These are phyloP conservation scores for Ciconia maguari DNA, from an alignment of 2,113 vertebrate genomes.

Conservation along the genomic window DNA sequence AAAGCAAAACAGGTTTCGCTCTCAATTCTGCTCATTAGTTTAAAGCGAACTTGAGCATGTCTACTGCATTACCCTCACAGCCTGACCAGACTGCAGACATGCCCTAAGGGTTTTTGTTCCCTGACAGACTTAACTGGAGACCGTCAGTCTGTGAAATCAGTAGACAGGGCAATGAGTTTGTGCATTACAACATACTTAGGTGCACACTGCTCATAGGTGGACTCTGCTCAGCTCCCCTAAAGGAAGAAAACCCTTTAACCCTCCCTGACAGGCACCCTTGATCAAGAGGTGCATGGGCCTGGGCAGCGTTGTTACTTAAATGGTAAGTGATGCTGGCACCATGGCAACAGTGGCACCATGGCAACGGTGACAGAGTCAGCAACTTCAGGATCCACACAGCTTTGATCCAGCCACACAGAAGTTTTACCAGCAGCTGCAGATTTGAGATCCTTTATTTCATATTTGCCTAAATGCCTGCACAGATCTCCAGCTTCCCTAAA, in stretches of 20 bases:
- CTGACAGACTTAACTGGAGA: background rate
- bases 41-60: background rate
- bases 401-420: background rate
- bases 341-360: background rate
- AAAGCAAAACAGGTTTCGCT: background rate
- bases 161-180: background rate
- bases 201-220: background rate
- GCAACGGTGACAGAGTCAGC: background rate
- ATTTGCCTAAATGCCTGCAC: background rate
- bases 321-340: background rate
- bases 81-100: background rate
- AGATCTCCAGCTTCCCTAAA: background rate
- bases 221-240: background rate
- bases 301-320: background rate
- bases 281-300: background rate
- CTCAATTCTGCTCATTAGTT: background rate
- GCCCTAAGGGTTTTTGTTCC: background rate
- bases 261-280: background rate
- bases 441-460: background rate
- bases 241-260: background rate
- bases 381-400: background rate
- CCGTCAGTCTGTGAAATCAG: background rate
- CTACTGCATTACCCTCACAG: background rate
- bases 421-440: background rate
- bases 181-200: background rate